Conservation (phyloP, 2,113 vertebrate genomes). For the Ptilorrhoa leucosticta region DNA sequence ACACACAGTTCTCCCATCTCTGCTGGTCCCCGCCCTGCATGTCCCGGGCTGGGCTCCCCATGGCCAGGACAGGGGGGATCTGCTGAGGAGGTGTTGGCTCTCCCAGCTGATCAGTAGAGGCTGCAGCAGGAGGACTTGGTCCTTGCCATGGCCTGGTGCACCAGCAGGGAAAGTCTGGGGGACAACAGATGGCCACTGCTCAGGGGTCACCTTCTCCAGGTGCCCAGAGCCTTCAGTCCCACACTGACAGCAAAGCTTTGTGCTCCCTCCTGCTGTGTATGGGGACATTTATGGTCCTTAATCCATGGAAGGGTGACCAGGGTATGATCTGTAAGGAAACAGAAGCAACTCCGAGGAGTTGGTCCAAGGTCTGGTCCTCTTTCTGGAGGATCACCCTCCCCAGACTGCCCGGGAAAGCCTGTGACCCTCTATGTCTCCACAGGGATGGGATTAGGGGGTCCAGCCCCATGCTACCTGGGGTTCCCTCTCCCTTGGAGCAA, state of each 20-base stretch:
- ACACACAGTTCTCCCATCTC: background rate
- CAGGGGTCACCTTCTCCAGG: background rate
- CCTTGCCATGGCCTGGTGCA: fast-evolving
- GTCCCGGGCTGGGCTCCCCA: background rate
- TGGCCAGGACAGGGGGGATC: background rate
- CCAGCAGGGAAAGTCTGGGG: background rate
- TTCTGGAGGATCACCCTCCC: background rate
- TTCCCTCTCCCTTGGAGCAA: background rate
- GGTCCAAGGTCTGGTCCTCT: background rate
- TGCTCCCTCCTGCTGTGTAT: background rate
- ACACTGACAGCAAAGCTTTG: fast-evolving
- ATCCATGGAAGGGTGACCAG: background rate
- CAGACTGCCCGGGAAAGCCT: background rate
- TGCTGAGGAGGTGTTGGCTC: background rate
- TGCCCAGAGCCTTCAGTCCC: background rate
- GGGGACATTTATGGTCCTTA: fast-evolving
- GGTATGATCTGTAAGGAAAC: background rate
- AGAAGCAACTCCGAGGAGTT: background rate
- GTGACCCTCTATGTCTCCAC: background rate
- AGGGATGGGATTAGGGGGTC: background rate
- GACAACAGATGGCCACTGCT: background rate
- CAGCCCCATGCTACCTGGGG: fast-evolving
- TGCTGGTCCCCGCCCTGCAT: background rate
- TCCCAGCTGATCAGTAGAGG: background rate
- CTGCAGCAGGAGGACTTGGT: background rate